These are phyloP conservation scores for Scylla paramamosain DNA, from an alignment of 1,140 invertebrate genomes.

Conservation along the genomic window DNA sequence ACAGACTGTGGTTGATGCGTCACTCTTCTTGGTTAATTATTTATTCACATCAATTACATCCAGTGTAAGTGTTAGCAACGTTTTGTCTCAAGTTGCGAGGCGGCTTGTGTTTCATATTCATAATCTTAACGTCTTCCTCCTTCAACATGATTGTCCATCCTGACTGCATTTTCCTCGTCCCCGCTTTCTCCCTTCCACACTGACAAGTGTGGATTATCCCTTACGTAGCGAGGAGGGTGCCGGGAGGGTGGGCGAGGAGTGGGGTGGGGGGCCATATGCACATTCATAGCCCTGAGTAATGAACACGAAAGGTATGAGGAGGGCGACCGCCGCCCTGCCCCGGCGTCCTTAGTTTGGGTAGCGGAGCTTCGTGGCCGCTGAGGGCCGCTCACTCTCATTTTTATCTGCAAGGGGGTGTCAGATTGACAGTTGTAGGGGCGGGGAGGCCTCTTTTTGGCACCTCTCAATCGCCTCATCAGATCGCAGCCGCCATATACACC, in stretches of 20 bases:
- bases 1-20: not conserved
- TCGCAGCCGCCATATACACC: not conserved
- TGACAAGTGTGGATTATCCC: conserved; percentile 21
- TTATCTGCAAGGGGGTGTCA: not conserved
- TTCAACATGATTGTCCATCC: not conserved
- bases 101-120: not conserved
- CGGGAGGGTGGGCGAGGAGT: not conserved
- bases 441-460: not conserved
- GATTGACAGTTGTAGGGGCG: conserved; percentile 28
- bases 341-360: not conserved
- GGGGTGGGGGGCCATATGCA: not conserved
- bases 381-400: not conserved
- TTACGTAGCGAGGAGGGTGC: not conserved
- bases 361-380: not conserved
- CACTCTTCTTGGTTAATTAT: not conserved
- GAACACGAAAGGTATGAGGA: conserved; percentile 1
- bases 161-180: not conserved
- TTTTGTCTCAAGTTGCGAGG: not conserved
- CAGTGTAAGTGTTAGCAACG: not conserved
- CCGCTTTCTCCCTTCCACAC: conserved; percentile 1
- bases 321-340: not conserved
- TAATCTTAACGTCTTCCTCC: not conserved
- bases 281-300: conserved; percentile 14
- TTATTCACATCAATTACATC: not conserved
- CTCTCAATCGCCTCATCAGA: conserved; percentile 11